phyloP scores from a whole-genome alignment of 2,888 invertebrate species.

The Drosophila prostipennis region DNA sequence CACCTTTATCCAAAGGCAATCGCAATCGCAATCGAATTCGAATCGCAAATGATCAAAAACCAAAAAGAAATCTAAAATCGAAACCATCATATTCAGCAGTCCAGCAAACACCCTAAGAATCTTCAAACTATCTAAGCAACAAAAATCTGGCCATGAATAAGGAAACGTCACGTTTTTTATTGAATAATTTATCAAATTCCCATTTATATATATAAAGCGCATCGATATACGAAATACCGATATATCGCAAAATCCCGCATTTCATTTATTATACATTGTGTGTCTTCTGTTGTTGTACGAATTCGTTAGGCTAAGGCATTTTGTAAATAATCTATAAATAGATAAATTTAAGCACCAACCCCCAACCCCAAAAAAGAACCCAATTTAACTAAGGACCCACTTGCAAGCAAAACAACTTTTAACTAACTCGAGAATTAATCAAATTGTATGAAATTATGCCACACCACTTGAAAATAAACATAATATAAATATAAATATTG shows the following conservation, averaged over 20 bases:
- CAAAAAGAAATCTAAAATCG: constrained; percentile 56
- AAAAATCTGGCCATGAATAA: constrained; percentile 69
- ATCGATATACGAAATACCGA: constrained; percentile 5
- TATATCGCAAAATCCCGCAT: constrained; percentile 28
- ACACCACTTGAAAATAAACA: constrained; percentile 54
- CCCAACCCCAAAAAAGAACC: background rate
- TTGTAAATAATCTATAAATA: constrained; percentile 65
- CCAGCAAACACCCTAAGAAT: constrained; percentile 64
- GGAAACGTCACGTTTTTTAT: constrained; percentile 59
- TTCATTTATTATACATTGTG: constrained; percentile 54
- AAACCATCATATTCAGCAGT: constrained; percentile 49
- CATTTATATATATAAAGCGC: constrained; percentile 22
- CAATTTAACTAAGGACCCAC: constrained; percentile 21
- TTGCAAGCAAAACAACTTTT: constrained; percentile 55
- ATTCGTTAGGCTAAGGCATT: constrained; percentile 69
- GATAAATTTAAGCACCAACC: constrained; percentile 19
- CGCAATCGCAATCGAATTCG: constrained; percentile 62
- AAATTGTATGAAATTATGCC: constrained; percentile 71
- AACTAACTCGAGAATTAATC: constrained; percentile 78
- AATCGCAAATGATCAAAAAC: constrained; percentile 80
- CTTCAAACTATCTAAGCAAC: constrained; percentile 70
- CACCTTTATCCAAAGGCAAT: constrained; percentile 63
- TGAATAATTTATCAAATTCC: constrained; percentile 31
- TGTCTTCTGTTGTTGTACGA: constrained; percentile 68
- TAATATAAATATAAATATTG: constrained; percentile 58